A percentile compares a stretch with the other conserved stretches of the same genome.
phyloP scores from a whole-genome alignment of 2,113 vertebrate genomes.

The Ictalurus punctatus region DNA sequence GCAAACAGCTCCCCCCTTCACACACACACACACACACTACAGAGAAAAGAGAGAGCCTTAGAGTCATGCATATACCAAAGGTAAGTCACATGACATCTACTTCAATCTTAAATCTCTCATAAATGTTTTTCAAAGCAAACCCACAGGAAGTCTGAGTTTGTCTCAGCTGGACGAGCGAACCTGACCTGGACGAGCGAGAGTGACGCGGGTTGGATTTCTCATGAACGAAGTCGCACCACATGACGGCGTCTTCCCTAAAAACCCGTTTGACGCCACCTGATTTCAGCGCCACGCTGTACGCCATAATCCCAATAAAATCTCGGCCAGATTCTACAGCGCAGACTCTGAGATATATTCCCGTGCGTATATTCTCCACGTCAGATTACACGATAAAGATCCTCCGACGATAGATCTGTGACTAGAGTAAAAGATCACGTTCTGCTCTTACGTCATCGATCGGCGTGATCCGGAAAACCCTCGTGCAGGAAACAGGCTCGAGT shows the following conservation, averaged over 20 bases:
- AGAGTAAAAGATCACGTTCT: neutral
- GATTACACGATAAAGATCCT: neutral
- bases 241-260: neutral
- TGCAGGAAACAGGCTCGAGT: neutral
- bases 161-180: neutral
- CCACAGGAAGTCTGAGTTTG: neutral
- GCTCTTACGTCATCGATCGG: neutral
- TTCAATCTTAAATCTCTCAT: neutral
- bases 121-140: neutral
- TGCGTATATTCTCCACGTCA: neutral
- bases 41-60: neutral
- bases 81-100: neutral
- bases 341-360: neutral
- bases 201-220: neutral
- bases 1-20: conserved; percentile 22
- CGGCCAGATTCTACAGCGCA: neutral
- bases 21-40: neutral
- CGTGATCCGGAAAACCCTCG: neutral
- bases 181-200: neutral
- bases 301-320: neutral
- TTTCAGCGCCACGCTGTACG: neutral
- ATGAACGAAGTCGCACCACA: neutral
- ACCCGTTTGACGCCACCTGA: neutral
- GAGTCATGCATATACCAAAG: neutral
- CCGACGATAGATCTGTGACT: neutral